Conservation (phyloP, 1,140 invertebrate species). For the Drosophila quadrilineata region DNA sequence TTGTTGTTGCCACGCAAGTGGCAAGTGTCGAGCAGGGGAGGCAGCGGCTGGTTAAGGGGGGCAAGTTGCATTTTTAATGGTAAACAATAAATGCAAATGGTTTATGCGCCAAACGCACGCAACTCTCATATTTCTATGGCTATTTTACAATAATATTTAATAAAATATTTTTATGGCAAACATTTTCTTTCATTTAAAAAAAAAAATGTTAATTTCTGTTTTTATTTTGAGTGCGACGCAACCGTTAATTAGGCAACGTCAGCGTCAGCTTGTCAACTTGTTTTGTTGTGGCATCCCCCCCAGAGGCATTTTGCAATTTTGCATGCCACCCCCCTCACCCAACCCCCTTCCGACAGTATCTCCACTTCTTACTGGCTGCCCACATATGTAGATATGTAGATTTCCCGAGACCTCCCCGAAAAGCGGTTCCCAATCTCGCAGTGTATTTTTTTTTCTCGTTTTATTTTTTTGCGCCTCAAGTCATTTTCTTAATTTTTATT, state of each 20-base stretch:
- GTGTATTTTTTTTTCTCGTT: background rate
- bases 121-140: conserved; percentile 59
- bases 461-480: conserved; percentile 50
- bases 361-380: background rate
- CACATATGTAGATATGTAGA: too few relatives aligned
- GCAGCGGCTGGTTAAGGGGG: background rate
- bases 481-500: conserved; percentile 63
- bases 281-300: conserved; percentile 35
- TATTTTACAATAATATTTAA: conserved; percentile 69
- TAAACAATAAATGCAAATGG: conserved; percentile 50
- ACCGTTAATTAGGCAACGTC: conserved; percentile 73
- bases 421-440: too few relatives aligned
- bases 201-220: too few relatives aligned
- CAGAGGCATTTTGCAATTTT: conserved; percentile 42
- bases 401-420: too few relatives aligned
- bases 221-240: conserved; percentile 59
- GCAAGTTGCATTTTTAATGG: conserved; percentile 30
- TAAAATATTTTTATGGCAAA: conserved; percentile 48
- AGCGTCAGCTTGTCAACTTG: conserved; percentile 72
- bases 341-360: background rate
- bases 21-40: too few relatives aligned
- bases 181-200: too few relatives aligned
- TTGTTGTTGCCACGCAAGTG: conserved; percentile 42
- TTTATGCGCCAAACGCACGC: conserved; percentile 61
- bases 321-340: conserved; percentile 22